Base-by-base conservation (phyloP, 2,888 invertebrate genomes). In the Tetragonula carbonaria region DNA sequence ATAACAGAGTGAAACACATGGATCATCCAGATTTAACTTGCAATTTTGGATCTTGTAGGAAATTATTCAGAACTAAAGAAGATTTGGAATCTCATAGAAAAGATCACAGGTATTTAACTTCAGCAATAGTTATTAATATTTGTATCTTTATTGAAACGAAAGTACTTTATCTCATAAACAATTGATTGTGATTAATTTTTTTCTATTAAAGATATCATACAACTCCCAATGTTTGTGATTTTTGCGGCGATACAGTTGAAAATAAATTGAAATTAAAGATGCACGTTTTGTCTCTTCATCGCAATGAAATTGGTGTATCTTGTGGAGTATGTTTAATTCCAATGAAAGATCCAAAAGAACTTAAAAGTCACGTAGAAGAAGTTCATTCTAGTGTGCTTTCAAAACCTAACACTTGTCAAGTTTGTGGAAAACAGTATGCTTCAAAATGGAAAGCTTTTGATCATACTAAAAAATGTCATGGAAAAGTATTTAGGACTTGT, bases 391-490 rank as follows among this genome's bases (percentile, higher is more conserved):
- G 95, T 68, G 95, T 95, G 14, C 88, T 96, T 4, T 92, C 94
- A 13, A 95, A 95, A 70, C 94, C 95, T 0, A 95, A 95, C 50
- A 95, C 95, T 0, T 96, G 96, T 87, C 95, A 95, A 50, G 95
- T 96, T 1, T 96, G 96, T 88, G 96, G 96, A 0, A 96, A 96
- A 90, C 95, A 96, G 83, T 96, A 96, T 88, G 95, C 96, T 0
- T 95, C 95, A 1, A 95, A 96, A 82, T 96, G 96, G 95, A 96
- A 96, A 87, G 95, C 96, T 0, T 95, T 95, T 80, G 96, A 96
- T 90, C 96, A 96, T 87, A 94, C 96, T 63, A 95, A 96, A 84
- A 96, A 96, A 85, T 95, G 95, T 50, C 96, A 96, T 88, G 96
- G 96, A 0, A 94, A 95, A 71, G 95, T 95, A 51, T 96, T 96